These are phyloP conservation scores for Drosophila sulfurigaster DNA, from an alignment of 1,140 invertebrate species.

Conservation along the genomic window DNA sequence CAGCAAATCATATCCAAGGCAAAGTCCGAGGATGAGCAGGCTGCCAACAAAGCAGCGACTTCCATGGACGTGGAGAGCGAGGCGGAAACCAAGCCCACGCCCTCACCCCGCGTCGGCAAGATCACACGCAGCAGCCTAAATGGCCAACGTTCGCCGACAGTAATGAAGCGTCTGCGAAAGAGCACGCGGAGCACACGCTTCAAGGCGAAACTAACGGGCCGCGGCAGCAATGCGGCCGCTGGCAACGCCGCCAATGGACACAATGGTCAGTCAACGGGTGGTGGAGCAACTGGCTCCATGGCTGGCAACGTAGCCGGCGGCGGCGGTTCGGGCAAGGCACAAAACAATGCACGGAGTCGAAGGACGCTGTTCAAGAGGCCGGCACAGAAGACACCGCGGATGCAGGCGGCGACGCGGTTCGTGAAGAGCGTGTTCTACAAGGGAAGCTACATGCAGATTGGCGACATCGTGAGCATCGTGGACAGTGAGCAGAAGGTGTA, in stretches of 20 bases:
- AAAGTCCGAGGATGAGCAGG: not conserved
- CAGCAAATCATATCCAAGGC: constrained; percentile 1
- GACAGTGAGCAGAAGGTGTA: constrained; percentile 92
- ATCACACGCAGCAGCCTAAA: constrained; percentile 67
- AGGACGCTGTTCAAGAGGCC: constrained; percentile 92
- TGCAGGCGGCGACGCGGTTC: constrained; percentile 92
- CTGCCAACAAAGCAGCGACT: not conserved
- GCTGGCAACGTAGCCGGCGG: not conserved
- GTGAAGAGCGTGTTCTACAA: constrained; percentile 93
- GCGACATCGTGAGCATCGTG: constrained; percentile 95
- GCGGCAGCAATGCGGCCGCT: constrained; percentile 7
- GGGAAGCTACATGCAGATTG: constrained; percentile 94
- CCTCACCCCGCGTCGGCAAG: constrained; percentile 34
- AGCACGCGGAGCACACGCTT: constrained; percentile 87
- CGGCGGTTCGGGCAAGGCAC: constrained; percentile 55
- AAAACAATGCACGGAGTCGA: constrained; percentile 87
- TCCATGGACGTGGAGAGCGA: not conserved
- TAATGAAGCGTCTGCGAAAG: constrained; percentile 85
- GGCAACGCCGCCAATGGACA: constrained; percentile 38
- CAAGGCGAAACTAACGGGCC: constrained; percentile 83
- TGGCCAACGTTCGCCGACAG: constrained; percentile 54
- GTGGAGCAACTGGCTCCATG: constrained; percentile 4
- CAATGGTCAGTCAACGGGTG: constrained; percentile 26
- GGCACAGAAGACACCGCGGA: constrained; percentile 91
- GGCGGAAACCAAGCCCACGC: not conserved